A percentile compares a stretch with the other conserved stretches of the same genome.
phyloP scores from a whole-genome alignment of 1,140 invertebrate genomes.

The Saccostrea cuccullata region DNA sequence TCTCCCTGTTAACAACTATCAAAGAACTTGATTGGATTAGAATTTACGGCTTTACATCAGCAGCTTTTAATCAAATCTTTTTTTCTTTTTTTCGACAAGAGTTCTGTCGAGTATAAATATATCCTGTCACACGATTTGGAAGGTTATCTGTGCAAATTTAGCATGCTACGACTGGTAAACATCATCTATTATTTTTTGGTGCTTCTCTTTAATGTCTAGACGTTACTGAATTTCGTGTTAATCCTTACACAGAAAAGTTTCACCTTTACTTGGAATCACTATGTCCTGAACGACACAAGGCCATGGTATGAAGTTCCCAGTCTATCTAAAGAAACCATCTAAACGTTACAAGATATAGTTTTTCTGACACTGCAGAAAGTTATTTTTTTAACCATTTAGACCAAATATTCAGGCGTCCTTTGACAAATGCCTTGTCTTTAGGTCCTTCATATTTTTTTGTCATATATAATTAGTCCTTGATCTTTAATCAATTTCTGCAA shows the following conservation, averaged over 20 bases:
- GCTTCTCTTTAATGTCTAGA: not conserved
- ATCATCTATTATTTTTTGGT: not conserved
- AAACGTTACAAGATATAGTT: not conserved
- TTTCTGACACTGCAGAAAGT: too few species aligned
- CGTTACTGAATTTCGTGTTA: not conserved
- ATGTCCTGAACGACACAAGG: not conserved
- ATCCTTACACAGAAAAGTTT: not conserved
- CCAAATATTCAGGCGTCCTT: too few species aligned
- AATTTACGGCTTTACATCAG: not conserved
- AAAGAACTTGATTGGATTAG: not conserved
- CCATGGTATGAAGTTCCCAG: not conserved
- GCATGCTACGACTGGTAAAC: not conserved
- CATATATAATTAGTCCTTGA: too few species aligned
- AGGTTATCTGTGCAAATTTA: too few species aligned
- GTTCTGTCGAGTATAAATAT: not conserved
- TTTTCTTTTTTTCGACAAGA: not conserved
- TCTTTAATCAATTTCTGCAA: too few species aligned
- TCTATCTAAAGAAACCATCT: not conserved
- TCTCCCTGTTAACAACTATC: not conserved
- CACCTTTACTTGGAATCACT: not conserved
- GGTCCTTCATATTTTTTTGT: too few species aligned
- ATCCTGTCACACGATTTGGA: not conserved
- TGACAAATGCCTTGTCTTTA: too few species aligned
- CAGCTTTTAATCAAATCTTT: not conserved
- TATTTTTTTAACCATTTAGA: too few species aligned